Evolutionary conservation across 2,888 invertebrate genomes (phyloP).

Genomic region (Ornithoptera priamus): DNA sequence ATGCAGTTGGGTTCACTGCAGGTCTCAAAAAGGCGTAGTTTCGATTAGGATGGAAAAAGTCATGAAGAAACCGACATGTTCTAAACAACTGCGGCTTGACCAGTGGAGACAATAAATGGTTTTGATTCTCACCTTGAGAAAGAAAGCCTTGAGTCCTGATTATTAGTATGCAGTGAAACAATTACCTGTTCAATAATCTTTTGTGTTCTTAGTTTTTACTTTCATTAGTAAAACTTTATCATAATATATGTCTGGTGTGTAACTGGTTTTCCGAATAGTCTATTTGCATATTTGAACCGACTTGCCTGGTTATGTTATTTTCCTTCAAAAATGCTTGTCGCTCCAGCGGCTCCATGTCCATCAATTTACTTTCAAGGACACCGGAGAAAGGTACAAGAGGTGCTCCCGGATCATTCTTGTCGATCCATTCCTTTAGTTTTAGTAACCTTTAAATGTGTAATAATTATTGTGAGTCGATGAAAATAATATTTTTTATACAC

Average conservation of each 20-base stretch:
- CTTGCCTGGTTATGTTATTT: slow-evolving; percentile 87
- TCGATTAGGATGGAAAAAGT: not conserved
- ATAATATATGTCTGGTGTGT: not conserved
- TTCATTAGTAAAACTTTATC: too few species aligned
- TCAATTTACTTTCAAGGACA: slow-evolving; percentile 90
- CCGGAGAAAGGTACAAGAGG: slow-evolving; percentile 98
- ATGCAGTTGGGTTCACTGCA: too few species aligned
- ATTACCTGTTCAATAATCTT: too few species aligned
- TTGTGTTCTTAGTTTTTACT: too few species aligned
- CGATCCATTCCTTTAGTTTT: slow-evolving; percentile 99
- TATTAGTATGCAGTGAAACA: too few species aligned
- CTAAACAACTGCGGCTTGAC: too few species aligned
- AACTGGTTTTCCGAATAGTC: not conserved
- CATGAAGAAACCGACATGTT: not conserved
- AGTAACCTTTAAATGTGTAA: slow-evolving; percentile 82
- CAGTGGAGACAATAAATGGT: too few species aligned
- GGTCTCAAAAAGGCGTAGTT: too few species aligned
- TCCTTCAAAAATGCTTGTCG: slow-evolving; percentile 90
- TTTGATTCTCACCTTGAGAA: too few species aligned
- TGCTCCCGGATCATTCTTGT: slow-evolving; percentile 96
- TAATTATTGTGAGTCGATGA: not conserved
- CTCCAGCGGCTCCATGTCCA: slow-evolving; percentile 91
- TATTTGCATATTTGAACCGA: slow-evolving; percentile 3
- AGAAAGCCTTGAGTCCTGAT: too few species aligned
- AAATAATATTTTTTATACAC: too few species aligned